Conservation (phyloP, 35 echinoderm and acorn worm species). For the Eucidaris tribuloides region DNA sequence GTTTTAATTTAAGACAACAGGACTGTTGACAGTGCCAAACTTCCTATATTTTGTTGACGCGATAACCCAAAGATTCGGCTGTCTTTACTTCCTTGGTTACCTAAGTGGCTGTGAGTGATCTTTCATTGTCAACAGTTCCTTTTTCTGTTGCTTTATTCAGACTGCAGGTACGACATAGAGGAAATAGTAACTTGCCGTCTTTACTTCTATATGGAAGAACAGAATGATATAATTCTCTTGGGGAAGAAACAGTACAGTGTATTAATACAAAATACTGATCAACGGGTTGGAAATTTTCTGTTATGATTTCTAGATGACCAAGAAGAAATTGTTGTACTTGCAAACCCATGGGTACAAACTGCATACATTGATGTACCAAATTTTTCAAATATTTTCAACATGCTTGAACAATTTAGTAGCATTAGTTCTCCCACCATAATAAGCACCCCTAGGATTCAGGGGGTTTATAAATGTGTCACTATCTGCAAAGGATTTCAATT, state of each 20-base stretch:
- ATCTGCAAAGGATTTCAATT: neutral
- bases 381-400: neutral
- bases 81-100: constrained; percentile 44
- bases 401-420: constrained; percentile 31
- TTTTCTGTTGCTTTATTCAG: neutral
- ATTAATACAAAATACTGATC: constrained; percentile 49
- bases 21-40: constrained; percentile 57
- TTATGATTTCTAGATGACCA: constrained; percentile 4
- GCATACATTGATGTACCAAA: constrained; percentile 30
- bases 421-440: constrained; percentile 58
- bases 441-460: constrained; percentile 36
- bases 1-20: constrained; percentile 36
- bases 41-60: constrained; percentile 27
- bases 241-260: constrained; percentile 25
- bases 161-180: constrained; percentile 22
- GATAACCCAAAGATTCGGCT: constrained; percentile 32
- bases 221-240: constrained; percentile 3
- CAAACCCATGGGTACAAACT: neutral
- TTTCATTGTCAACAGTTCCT: neutral
- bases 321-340: neutral
- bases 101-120: constrained; percentile 38
- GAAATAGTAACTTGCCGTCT: constrained; percentile 20
- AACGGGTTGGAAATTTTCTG: constrained; percentile 22
- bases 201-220: neutral
- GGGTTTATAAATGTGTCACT: neutral